phyloP scores from a whole-genome alignment of 2,113 vertebrate genomes.

The Saccopteryx bilineata region DNA sequence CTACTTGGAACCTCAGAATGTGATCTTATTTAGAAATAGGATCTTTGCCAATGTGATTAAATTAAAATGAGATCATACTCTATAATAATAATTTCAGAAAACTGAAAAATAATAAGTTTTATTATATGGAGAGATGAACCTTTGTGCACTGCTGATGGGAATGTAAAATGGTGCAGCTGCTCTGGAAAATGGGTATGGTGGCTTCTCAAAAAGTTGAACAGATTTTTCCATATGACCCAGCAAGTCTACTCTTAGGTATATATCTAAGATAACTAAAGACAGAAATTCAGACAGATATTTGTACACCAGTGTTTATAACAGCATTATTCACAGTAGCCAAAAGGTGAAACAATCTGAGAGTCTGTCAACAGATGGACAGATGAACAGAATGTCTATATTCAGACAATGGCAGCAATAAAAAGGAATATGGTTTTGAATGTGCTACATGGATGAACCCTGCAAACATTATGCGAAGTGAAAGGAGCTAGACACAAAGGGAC shows the following conservation, averaged over 20 bases:
- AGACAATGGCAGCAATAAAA: background rate
- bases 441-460: background rate
- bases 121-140: background rate
- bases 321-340: background rate
- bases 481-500: background rate
- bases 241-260: background rate
- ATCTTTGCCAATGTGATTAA: background rate
- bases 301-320: background rate
- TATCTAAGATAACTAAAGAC: background rate
- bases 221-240: background rate
- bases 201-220: background rate
- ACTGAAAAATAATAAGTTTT: background rate
- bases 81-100: background rate
- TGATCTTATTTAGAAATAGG: background rate
- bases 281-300: background rate
- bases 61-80: background rate
- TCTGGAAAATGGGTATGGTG: background rate
- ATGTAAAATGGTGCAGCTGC: background rate
- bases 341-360: background rate
- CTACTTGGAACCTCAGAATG: background rate
- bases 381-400: background rate
- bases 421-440: background rate
- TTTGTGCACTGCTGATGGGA: background rate
- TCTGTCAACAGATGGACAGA: background rate
- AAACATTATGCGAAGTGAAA: background rate